Conservation (phyloP, 92 coral and sea anemone genomes). For the Palythoa heliodiscus region DNA sequence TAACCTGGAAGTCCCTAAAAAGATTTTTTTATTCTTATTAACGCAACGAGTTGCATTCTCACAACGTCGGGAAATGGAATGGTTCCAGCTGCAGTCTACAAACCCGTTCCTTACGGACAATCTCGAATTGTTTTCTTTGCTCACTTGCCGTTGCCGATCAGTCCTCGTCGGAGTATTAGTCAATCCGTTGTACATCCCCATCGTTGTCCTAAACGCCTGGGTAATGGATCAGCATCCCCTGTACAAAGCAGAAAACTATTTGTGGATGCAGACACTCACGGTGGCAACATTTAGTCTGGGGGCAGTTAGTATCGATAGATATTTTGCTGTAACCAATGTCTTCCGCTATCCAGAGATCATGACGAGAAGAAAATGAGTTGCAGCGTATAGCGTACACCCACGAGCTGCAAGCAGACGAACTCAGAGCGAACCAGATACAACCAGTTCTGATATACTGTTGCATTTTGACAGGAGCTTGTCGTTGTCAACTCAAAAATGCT, state of each 20-base stretch:
- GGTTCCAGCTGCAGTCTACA: conserved; percentile 50
- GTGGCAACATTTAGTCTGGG: conserved; percentile 43
- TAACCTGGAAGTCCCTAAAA: neutral
- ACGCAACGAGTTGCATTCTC: neutral
- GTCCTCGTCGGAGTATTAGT: conserved; percentile 60
- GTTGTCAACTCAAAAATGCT: conserved; percentile 40
- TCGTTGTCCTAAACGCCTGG: conserved; percentile 41
- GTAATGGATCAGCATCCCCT: conserved; percentile 27
- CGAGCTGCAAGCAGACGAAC: conserved; percentile 43
- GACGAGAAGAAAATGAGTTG: conserved; percentile 33
- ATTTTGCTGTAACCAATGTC: conserved; percentile 28
- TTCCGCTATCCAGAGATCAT: conserved; percentile 41
- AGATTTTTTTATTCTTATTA: neutral
- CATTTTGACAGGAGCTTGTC: conserved; percentile 36
- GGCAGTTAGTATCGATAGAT: conserved; percentile 46
- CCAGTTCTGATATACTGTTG: conserved; percentile 39
- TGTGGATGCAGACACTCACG: conserved; percentile 52
- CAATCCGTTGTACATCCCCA: conserved; percentile 55
- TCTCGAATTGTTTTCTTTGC: conserved; percentile 58
- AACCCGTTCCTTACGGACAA: conserved; percentile 30
- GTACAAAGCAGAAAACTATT: conserved; percentile 43
- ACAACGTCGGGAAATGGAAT: conserved; percentile 38
- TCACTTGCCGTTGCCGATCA: conserved; percentile 61
- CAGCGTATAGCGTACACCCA: conserved; percentile 49
- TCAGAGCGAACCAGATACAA: conserved; percentile 38